Conservation (phyloP, 2,797 vertebrate genomes). For the Enteromius thamalakanensis region DNA sequence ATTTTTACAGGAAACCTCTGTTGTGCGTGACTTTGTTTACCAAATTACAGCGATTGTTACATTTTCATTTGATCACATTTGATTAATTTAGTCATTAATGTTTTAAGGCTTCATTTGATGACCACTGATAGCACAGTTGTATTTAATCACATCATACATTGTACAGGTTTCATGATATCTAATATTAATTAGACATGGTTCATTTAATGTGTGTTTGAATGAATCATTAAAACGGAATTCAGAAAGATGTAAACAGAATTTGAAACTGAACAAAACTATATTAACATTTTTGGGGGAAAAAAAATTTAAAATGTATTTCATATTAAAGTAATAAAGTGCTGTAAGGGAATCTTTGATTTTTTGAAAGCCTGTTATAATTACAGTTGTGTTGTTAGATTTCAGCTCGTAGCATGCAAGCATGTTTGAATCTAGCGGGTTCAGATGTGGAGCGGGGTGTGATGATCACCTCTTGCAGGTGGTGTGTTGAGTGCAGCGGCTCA, state of each 20-base stretch:
- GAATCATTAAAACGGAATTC: neutral
- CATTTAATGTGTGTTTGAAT: neutral
- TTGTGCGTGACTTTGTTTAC: neutral
- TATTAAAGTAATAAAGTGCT: neutral
- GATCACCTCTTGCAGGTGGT: constrained; percentile 86
- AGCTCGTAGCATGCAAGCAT: neutral
- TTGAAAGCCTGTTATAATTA: neutral
- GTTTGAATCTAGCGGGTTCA: neutral
- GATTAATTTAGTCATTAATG: neutral
- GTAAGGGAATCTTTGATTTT: neutral
- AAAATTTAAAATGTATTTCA: neutral
- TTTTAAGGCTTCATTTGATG: neutral
- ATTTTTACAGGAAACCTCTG: neutral
- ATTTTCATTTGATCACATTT: neutral
- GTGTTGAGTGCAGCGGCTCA: constrained; percentile 87
- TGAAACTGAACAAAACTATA: too few relatives aligned
- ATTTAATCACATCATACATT: neutral
- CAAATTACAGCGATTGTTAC: neutral
- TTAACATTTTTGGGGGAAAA: neutral
- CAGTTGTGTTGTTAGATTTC: neutral
- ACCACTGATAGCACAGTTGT: neutral
- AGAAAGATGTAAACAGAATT: neutral
- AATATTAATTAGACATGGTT: neutral
- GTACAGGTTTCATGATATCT: neutral
- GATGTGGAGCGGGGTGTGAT: neutral